Evolutionary conservation across 2,797 vertebrate genomes (phyloP).

Genomic region (Channallabes apus): DNA sequence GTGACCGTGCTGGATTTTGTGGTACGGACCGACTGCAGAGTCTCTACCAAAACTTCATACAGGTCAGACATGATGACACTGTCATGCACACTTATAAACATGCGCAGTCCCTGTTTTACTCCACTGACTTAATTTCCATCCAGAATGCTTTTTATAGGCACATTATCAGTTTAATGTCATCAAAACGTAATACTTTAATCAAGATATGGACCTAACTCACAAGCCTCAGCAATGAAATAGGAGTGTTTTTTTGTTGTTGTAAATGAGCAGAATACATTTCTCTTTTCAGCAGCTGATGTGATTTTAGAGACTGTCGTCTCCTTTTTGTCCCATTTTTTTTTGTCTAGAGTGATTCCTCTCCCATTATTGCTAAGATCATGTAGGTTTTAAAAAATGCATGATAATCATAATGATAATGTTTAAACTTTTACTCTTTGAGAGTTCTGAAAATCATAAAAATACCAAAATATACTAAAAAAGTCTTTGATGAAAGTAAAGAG

Average conservation of each 20-base stretch:
- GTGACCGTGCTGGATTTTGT: conserved; percentile 51
- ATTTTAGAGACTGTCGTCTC: neutral
- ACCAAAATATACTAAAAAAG: too few relatives aligned
- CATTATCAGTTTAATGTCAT: neutral
- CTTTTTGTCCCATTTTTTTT: neutral
- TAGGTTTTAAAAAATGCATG: neutral
- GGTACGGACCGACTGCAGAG: conserved; percentile 46
- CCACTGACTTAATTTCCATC: conserved; percentile 5
- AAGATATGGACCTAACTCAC: neutral
- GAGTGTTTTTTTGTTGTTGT: neutral
- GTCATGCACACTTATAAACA: neutral
- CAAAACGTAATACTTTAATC: neutral
- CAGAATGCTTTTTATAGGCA: conserved; percentile 2
- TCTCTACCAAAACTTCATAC: conserved; percentile 42
- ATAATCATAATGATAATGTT: neutral
- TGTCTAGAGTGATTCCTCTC: too few relatives aligned
- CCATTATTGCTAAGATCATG: neutral
- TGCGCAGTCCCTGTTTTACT: neutral
- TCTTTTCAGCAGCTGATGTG: neutral
- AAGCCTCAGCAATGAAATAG: neutral
- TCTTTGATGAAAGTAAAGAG: neutral
- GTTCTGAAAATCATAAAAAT: too few relatives aligned
- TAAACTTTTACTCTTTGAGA: neutral
- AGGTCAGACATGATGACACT: conserved; percentile 55
- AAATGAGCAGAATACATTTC: neutral